Evolutionary conservation across 2,888 invertebrate species (phyloP).

Genomic region (Acleris literana): DNA sequence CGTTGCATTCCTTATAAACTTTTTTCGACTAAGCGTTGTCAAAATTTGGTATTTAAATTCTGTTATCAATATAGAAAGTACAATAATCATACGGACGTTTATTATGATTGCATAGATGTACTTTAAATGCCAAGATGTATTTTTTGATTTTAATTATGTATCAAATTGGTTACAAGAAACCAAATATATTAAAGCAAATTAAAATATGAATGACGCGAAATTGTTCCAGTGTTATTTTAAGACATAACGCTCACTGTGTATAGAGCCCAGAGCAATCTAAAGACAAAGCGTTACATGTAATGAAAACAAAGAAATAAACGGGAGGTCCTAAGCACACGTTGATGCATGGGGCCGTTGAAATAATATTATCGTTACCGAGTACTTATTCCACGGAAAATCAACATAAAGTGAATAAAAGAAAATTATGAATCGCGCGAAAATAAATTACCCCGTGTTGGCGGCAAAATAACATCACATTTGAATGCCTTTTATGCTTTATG

Average conservation of each 20-base stretch:
- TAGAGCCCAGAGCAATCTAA: constrained; percentile 41
- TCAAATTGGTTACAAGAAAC: background rate
- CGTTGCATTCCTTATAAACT: no score
- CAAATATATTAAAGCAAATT: background rate
- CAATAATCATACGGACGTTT: no score
- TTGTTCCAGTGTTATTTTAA: constrained; percentile 40
- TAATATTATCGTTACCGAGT: constrained; percentile 82
- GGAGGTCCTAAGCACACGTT: constrained; percentile 56
- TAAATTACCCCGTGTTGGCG: constrained; percentile 83
- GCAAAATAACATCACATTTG: constrained; percentile 84
- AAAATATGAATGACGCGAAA: background rate
- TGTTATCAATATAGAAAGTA: no score
- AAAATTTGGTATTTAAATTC: no score
- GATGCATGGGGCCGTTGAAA: constrained; percentile 80
- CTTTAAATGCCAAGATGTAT: no score
- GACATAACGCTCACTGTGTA: constrained; percentile 33
- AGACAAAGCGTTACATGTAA: constrained; percentile 49
- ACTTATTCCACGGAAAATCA: constrained; percentile 82
- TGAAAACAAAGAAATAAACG: constrained; percentile 76
- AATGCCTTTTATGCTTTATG: constrained; percentile 84
- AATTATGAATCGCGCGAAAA: constrained; percentile 83
- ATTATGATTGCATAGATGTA: no score
- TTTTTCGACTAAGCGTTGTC: no score
- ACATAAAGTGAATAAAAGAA: constrained; percentile 84
- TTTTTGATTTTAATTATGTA: no score